These are phyloP conservation scores for Spheniscus mendiculus DNA, from an alignment of 2,113 vertebrate species.

Conservation along the genomic window DNA sequence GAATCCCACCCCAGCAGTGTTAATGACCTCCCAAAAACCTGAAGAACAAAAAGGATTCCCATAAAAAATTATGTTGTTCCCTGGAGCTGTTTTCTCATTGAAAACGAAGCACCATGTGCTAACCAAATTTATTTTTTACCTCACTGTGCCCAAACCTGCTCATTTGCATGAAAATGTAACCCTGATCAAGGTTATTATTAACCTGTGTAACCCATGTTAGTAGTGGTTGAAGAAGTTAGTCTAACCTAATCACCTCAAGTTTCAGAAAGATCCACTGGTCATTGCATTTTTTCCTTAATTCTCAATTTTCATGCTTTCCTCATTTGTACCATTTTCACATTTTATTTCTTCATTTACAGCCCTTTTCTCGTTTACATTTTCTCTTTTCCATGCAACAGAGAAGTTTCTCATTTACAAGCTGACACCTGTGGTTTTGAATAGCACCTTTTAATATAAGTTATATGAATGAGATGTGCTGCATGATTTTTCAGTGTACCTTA, in stretches of 20 bases:
- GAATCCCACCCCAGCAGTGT: neutral
- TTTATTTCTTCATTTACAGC: slow-evolving; percentile 1
- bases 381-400: neutral
- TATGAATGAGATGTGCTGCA: neutral
- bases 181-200: neutral
- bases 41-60: neutral
- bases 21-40: neutral
- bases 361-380: neutral
- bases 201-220: neutral
- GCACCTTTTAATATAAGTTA: slow-evolving; percentile 21
- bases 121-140: neutral
- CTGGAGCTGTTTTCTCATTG: neutral
- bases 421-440: slow-evolving; percentile 12
- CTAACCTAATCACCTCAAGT: neutral
- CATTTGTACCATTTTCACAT: neutral
- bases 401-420: neutral
- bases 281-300: neutral
- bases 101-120: neutral
- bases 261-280: neutral
- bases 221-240: neutral
- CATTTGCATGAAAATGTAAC: neutral
- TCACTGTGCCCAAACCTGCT: neutral
- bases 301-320: neutral
- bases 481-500: slow-evolving; percentile 31
- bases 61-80: neutral